Evolutionary conservation across 1,140 invertebrate species (phyloP), one percentile per base, ranked within the genome.

Genomic region (Sycophaga agraensis): DNA sequence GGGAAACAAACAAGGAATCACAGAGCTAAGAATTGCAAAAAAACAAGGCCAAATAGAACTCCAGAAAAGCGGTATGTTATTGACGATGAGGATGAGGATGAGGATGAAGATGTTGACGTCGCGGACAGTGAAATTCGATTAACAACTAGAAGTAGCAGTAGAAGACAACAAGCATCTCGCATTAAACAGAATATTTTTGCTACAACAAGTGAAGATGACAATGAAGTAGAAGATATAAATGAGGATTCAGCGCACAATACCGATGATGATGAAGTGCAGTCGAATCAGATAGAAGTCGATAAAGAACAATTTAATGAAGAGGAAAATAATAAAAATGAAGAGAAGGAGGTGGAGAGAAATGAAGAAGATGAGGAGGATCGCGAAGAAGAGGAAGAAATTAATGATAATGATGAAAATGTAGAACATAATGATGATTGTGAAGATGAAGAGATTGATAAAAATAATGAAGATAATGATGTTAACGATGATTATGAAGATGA

Each of bases 381-480:
- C 9, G 63, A 64, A 14, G 65, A 68, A 3, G 40, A 66, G 35
- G 45, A 53, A 11, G 62, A 66, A 35, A n/a, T n/a, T n/a, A n/a
- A n/a, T n/a, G 66, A 63, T 45, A 64, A 65, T 55, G 69, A 67
- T 22, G 70, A 55, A 58, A 71, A 70, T 43, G 73, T 68, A 2
- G 73, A 80, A 49, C 75, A 75, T 16, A 79, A 82, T 21, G 77
- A 73, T 37, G 67, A 70, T 0, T 69, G 71, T n/a, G 70, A 73
- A 7, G 69, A 70, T 22, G 68, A 72, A 19, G 53, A 68, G 0
- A 62, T 67, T 24, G 62, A 67, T 12, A 48, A 55, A 5, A 66
- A 68, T n/a, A 35, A 66, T 22, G 58, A 56, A 40, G 65, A 67
- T 9, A 64, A 66, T 51, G 68, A 66, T 21, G 66, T 64, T 55